Conservation (phyloP, 2,888 invertebrate genomes). For the Scaptomyza flava region DNA sequence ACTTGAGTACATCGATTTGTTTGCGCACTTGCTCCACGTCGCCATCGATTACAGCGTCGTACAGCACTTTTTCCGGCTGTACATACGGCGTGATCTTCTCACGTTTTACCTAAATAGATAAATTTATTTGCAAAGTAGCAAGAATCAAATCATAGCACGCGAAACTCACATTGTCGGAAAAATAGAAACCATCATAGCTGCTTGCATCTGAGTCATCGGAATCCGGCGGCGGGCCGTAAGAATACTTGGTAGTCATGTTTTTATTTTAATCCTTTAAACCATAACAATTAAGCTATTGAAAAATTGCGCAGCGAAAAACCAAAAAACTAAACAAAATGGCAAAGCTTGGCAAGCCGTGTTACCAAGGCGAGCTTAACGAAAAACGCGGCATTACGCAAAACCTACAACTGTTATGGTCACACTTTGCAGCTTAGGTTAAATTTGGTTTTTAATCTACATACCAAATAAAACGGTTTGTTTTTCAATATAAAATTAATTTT, state of each 20-base stretch:
- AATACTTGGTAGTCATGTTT: conserved; percentile 31
- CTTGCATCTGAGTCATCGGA: conserved; percentile 81
- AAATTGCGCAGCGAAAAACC: conserved; percentile 45
- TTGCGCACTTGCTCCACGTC: conserved; percentile 59
- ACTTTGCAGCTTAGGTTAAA: conserved; percentile 10
- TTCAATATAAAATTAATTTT: neutral
- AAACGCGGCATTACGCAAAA: neutral
- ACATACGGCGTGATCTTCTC: conserved; percentile 21
- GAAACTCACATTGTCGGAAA: conserved; percentile 77
- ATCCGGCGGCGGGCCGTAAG: conserved; percentile 74
- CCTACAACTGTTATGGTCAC: conserved; percentile 19
- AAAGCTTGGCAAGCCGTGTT: conserved; percentile 33
- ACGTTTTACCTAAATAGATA: conserved; percentile 40
- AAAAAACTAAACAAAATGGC: conserved; percentile 47
- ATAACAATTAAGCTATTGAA: conserved; percentile 20
- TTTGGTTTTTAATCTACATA: neutral
- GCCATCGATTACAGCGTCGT: conserved; percentile 64
- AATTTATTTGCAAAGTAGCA: neutral
- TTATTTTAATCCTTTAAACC: conserved; percentile 14
- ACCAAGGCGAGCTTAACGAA: neutral
- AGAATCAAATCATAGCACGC: neutral
- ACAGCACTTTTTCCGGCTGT: conserved; percentile 58
- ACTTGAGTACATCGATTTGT: conserved; percentile 57
- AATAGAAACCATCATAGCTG: conserved; percentile 82
- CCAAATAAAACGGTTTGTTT: neutral